Evolutionary conservation across 2,113 vertebrate species (phyloP).

Genomic region (Talpa occidentalis): DNA sequence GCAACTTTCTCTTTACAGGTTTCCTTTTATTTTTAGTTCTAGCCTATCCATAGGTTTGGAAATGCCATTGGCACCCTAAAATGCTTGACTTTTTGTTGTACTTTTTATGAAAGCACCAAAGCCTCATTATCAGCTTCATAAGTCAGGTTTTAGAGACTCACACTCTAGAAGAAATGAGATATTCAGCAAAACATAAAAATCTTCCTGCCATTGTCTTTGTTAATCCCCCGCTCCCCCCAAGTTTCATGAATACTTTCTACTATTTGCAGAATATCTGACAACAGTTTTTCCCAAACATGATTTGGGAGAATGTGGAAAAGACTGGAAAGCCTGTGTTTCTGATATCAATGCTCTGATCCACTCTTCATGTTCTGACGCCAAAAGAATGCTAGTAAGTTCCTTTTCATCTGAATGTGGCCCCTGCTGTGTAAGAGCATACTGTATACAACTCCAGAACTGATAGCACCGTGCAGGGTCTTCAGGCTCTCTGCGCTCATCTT

Average conservation of each 20-base stretch:
- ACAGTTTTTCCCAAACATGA: slow-evolving; percentile 85
- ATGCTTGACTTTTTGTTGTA: not conserved
- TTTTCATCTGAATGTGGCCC: slow-evolving; percentile 48
- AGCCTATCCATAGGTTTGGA: not conserved
- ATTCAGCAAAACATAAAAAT: slow-evolving; percentile 2
- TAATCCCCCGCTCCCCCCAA: not conserved
- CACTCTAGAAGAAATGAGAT: slow-evolving; percentile 17
- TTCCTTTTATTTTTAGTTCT: slow-evolving; percentile 42
- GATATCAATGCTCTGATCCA: slow-evolving; percentile 85
- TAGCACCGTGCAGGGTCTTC: not conserved
- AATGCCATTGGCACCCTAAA: slow-evolving; percentile 7
- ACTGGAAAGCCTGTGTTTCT: slow-evolving; percentile 87
- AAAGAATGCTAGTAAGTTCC: slow-evolving; percentile 79
- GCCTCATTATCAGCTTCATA: not conserved
- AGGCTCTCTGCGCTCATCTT: not conserved
- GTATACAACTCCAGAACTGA: not conserved
- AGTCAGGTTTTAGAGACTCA: slow-evolving; percentile 15
- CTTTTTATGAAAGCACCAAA: not conserved
- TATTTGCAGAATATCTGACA: slow-evolving; percentile 86
- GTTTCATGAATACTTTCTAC: slow-evolving; percentile 59
- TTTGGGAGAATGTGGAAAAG: slow-evolving; percentile 86
- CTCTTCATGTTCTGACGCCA: slow-evolving; percentile 82
- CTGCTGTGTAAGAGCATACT: not conserved
- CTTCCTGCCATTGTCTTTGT: not conserved
- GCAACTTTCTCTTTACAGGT: not conserved